phyloP scores from a whole-genome alignment of 2,888 invertebrate species.

The Tipula confusa region DNA sequence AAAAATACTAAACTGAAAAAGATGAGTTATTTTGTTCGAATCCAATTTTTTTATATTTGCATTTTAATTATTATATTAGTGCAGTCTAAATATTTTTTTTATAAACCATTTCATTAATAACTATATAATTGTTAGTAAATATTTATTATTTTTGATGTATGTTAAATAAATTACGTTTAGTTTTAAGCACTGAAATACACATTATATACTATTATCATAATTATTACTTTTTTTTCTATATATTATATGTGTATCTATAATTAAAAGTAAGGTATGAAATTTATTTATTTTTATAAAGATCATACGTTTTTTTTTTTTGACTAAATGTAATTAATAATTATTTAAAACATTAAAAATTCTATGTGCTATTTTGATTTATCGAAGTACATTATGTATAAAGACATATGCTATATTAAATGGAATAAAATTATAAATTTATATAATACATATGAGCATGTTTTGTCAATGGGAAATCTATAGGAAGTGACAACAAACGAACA shows the following conservation, averaged over 20 bases:
- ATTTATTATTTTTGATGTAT: neutral
- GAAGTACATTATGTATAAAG: neutral
- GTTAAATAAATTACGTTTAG: neutral
- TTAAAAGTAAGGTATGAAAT: neutral
- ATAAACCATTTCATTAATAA: neutral
- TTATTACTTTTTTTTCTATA: neutral
- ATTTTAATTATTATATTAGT: neutral
- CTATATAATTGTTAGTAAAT: neutral
- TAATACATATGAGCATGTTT: neutral
- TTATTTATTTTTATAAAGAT: neutral
- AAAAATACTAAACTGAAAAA: constrained; percentile 4
- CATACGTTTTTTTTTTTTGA: neutral
- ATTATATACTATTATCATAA: neutral
- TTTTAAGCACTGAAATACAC: neutral
- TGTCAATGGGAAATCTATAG: too few relatives aligned
- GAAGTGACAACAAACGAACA: too few relatives aligned
- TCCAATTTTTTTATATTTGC: neutral
- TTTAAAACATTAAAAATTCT: neutral
- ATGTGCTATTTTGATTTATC: neutral
- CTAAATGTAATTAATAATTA: neutral
- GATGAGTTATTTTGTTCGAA: neutral
- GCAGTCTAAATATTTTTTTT: neutral
- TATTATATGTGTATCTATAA: too few relatives aligned
- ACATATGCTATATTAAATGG: neutral
- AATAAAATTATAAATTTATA: constrained; percentile 21